A percentile compares a stretch with the other conserved stretches of the same genome.
Conservation (phyloP, 1,140 invertebrate genomes). For the Orius laevigatus region DNA sequence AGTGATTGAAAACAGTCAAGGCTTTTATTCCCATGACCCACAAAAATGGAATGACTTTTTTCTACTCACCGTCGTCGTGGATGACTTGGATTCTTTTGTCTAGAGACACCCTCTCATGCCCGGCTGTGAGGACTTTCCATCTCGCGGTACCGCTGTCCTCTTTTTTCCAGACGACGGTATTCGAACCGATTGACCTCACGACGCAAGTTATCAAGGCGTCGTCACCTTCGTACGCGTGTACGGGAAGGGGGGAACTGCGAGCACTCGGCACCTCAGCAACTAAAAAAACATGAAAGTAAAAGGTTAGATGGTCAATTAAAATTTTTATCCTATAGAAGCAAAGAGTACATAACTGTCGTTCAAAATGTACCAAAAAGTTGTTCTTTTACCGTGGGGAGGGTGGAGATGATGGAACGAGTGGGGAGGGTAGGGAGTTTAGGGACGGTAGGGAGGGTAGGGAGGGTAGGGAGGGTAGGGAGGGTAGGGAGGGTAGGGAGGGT, state of each 20-base stretch:
- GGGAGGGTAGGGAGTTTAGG: no score
- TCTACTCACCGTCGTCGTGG: slow-evolving; percentile 45
- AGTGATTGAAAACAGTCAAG: no score
- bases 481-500: no score
- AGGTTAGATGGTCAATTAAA: no score
- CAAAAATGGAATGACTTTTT: neutral
- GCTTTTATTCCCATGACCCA: neutral
- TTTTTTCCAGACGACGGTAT: slow-evolving; percentile 53
- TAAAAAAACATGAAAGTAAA: slow-evolving; percentile 2
- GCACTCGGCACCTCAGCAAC: slow-evolving; percentile 9
- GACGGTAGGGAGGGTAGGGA: no score
- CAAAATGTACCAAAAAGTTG: no score
- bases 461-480: no score
- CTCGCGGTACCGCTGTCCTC: slow-evolving; percentile 34
- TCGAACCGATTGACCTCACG: slow-evolving; percentile 44
- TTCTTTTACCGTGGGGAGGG: no score
- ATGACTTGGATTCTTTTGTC: slow-evolving; percentile 50
- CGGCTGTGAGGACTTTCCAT: slow-evolving; percentile 49
- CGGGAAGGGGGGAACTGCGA: slow-evolving; percentile 19
- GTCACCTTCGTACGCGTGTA: slow-evolving; percentile 43
- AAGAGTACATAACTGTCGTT: no score
- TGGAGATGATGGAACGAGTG: no score
- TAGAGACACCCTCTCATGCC: slow-evolving; percentile 47
- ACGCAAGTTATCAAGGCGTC: slow-evolving; percentile 60
- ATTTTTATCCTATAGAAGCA: no score